Evolutionary conservation across 2,113 vertebrate genomes (phyloP).

Genomic region (Agapornis roseicollis): DNA sequence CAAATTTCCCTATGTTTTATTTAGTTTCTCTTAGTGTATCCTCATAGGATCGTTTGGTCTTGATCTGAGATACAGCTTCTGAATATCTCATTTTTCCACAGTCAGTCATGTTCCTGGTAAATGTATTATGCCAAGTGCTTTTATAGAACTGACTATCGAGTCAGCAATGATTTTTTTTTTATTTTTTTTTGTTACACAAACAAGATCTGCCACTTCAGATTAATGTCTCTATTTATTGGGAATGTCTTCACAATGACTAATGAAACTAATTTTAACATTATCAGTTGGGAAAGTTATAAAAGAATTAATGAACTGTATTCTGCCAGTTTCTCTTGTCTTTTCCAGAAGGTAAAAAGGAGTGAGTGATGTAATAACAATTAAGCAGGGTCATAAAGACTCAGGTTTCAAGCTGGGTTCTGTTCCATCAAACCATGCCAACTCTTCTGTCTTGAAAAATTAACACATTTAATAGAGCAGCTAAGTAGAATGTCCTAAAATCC

Average conservation of each 20-base stretch:
- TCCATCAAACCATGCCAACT: slow-evolving; percentile 18
- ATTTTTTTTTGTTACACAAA: too few species aligned
- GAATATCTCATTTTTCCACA: not conserved
- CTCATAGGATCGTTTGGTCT: not conserved
- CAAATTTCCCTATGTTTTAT: not conserved
- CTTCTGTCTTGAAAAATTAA: slow-evolving; percentile 40
- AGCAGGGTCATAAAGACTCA: slow-evolving; percentile 41
- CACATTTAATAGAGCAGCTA: slow-evolving; percentile 22
- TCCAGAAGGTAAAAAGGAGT: slow-evolving; percentile 25
- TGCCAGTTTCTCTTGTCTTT: slow-evolving; percentile 32
- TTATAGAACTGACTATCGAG: not conserved
- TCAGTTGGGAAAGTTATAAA: slow-evolving; percentile 36
- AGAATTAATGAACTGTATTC: slow-evolving; percentile 19
- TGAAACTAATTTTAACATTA: slow-evolving; percentile 61
- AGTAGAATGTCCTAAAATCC: slow-evolving; percentile 19
- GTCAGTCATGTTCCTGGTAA: not conserved
- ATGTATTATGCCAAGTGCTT: not conserved
- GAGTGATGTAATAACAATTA: slow-evolving; percentile 50
- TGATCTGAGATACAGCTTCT: not conserved
- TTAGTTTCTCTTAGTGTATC: not conserved
- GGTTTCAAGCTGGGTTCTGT: slow-evolving; percentile 41
- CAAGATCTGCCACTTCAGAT: not conserved
- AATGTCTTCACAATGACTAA: slow-evolving; percentile 42
- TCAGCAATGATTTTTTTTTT: not conserved
- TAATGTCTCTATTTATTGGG: not conserved